Percentiles rank a stretch among this genome's conserved stretches.
Evolutionary conservation across 2,888 invertebrate genomes (phyloP).

Genomic region (Zygaena filipendulae): DNA sequence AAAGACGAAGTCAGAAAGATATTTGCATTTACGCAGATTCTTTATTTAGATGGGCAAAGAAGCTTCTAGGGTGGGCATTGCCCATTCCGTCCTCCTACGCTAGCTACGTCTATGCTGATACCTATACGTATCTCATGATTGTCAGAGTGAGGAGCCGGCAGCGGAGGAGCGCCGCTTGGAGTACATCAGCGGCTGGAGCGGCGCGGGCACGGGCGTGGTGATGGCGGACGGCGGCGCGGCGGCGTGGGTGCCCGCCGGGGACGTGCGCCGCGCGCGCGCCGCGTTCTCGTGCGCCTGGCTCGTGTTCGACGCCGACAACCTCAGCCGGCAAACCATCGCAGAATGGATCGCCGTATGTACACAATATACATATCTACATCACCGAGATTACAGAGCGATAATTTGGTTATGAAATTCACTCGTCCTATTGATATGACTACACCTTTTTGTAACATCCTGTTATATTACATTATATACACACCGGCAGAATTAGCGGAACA

Average conservation of each 20-base stretch:
- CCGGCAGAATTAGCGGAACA: too few species aligned
- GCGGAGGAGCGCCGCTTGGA: slow-evolving; percentile 79
- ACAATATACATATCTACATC: background rate
- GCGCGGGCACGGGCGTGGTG: slow-evolving; percentile 79
- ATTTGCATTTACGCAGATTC: too few species aligned
- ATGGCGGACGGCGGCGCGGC: slow-evolving; percentile 75
- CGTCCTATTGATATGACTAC: too few species aligned
- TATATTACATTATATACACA: too few species aligned
- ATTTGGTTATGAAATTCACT: too few species aligned
- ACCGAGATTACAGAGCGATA: background rate
- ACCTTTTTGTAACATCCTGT: too few species aligned
- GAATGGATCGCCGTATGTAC: slow-evolving; percentile 73
- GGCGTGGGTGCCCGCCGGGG: slow-evolving; percentile 93
- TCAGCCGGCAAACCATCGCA: slow-evolving; percentile 67
- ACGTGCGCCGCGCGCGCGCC: slow-evolving; percentile 86
- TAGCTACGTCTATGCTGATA: too few species aligned
- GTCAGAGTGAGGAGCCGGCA: slow-evolving; percentile 81
- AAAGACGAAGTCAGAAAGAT: too few species aligned
- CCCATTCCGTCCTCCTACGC: too few species aligned
- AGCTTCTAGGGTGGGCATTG: too few species aligned
- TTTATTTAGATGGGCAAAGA: too few species aligned
- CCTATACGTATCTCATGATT: too few species aligned
- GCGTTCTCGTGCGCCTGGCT: slow-evolving; percentile 92
- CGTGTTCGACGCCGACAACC: slow-evolving; percentile 80
- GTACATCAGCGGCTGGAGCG: slow-evolving; percentile 86